Conservation (phyloP, 2,113 vertebrate species). For the Ictidomys tridecemlineatus region DNA sequence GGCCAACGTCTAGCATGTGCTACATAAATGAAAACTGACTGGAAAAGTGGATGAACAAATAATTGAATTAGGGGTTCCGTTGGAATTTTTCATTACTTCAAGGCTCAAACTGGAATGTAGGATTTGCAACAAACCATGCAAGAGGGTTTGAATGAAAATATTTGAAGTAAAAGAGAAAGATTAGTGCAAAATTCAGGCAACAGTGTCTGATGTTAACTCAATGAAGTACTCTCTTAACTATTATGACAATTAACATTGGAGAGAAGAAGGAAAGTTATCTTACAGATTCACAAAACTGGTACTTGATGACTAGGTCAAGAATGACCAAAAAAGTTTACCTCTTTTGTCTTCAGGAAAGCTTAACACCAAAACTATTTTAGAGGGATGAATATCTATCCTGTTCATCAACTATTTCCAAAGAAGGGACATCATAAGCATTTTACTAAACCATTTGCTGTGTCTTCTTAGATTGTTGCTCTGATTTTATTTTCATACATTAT, state of each 20-base stretch:
- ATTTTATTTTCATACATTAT: conserved; percentile 8
- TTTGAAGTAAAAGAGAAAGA: neutral
- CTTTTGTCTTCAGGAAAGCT: neutral
- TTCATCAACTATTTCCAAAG: conserved; percentile 4
- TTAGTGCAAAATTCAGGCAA: neutral
- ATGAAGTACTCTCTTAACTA: neutral
- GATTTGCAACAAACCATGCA: neutral
- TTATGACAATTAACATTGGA: neutral
- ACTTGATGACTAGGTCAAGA: neutral
- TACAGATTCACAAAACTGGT: neutral
- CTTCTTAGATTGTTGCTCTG: neutral
- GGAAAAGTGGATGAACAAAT: neutral
- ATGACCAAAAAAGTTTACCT: neutral
- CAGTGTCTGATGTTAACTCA: neutral
- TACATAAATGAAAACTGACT: conserved; percentile 4
- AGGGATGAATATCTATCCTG: neutral
- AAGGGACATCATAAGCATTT: neutral
- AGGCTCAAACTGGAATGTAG: neutral
- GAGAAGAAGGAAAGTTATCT: neutral
- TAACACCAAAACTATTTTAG: neutral
- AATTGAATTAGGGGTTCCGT: neutral
- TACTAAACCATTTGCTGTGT: neutral
- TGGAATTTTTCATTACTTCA: neutral
- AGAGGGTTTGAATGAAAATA: neutral
- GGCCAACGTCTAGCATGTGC: neutral